Conservation (phyloP, 2,797 vertebrate genomes). For the Malacoraja senta region DNA sequence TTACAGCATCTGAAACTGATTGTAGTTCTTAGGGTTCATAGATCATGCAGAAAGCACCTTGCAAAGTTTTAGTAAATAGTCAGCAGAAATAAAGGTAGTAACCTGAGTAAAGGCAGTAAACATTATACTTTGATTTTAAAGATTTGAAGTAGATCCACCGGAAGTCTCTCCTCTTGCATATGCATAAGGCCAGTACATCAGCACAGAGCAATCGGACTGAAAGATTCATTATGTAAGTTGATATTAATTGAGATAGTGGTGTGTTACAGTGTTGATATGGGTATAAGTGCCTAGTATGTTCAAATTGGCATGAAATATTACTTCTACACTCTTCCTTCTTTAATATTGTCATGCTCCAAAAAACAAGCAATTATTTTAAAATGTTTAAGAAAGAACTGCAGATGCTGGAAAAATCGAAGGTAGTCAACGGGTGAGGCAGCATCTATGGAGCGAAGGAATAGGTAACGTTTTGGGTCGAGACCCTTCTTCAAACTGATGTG, state of each 20-base stretch:
- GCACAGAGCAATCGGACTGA: neutral
- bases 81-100: neutral
- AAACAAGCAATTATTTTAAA: neutral
- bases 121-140: neutral
- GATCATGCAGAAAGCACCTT: neutral
- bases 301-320: neutral
- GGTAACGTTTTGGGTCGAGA: no score
- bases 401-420: no score
- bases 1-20: neutral
- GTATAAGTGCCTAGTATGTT: neutral
- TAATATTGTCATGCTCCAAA: neutral
- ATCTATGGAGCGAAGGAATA: no score
- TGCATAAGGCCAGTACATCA: neutral
- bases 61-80: neutral
- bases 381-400: neutral
- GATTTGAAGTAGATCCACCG: neutral
- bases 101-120: neutral
- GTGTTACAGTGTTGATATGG: neutral
- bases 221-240: neutral
- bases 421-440: no score
- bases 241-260: neutral
- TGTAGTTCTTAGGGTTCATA: neutral
- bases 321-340: neutral
- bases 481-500: no score
- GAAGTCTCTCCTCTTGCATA: neutral